These are phyloP conservation scores for Sabatieria punctata DNA, from an alignment of 2,888 invertebrate genomes.

Conservation along the genomic window DNA sequence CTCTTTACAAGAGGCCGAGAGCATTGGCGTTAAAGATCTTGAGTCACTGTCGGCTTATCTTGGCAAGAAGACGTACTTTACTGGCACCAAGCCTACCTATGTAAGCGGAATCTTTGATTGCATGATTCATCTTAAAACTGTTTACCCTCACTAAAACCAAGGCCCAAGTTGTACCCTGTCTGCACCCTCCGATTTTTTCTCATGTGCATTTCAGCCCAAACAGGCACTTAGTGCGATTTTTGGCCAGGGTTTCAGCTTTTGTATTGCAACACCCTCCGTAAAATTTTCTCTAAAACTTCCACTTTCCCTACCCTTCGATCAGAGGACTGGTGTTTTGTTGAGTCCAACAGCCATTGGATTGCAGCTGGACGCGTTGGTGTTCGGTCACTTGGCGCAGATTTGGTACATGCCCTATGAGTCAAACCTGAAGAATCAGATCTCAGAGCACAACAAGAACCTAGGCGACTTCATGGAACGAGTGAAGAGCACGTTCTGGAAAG, in stretches of 20 bases:
- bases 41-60: no score
- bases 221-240: neutral
- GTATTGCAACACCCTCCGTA: neutral
- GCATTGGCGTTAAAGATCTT: no score
- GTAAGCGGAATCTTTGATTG: neutral
- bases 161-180: no score
- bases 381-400: neutral
- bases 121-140: neutral
- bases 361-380: neutral
- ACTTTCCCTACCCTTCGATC: no score
- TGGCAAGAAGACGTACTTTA: no score
- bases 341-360: neutral
- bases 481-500: neutral
- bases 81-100: no score
- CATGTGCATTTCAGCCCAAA: no score
- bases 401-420: neutral
- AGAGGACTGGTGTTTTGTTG: neutral
- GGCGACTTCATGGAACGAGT: neutral
- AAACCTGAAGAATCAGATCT: neutral
- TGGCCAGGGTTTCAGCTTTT: neutral
- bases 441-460: neutral
- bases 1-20: no score
- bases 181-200: no score
- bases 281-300: no score
- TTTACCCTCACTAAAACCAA: no score